Percentiles rank a stretch among this genome's conserved stretches.
Evolutionary conservation across 2,888 invertebrate genomes (phyloP).

Genomic region (Trimorus sp.): DNA sequence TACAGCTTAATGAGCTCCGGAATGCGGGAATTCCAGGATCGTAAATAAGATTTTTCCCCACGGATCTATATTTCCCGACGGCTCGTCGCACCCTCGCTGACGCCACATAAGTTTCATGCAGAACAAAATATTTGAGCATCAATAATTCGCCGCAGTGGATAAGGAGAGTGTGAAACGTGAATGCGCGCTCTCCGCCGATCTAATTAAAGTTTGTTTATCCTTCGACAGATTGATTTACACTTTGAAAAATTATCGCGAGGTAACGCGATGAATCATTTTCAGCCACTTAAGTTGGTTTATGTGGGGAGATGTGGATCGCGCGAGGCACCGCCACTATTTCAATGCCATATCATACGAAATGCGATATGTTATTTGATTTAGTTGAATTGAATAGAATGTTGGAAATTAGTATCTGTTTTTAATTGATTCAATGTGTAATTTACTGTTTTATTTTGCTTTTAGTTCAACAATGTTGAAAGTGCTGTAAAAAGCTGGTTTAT

Average conservation of each 20-base stretch:
- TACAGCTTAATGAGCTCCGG: conserved; percentile 49
- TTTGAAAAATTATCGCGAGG: conserved; percentile 6
- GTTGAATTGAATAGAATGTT: too few species aligned
- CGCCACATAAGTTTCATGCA: conserved; percentile 54
- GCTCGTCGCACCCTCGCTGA: conserved; percentile 55
- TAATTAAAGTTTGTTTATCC: conserved; percentile 56
- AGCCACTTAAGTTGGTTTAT: background rate
- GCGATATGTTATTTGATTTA: too few species aligned
- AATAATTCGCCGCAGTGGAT: conserved; percentile 37
- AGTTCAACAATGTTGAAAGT: too few species aligned
- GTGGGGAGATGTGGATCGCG: background rate
- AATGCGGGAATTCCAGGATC: conserved; percentile 26
- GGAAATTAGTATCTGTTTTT: too few species aligned
- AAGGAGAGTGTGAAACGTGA: conserved; percentile 35
- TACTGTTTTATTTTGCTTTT: too few species aligned
- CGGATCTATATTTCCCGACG: conserved; percentile 59
- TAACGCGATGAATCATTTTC: conserved; percentile 30
- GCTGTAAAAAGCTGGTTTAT: too few species aligned
- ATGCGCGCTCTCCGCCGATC: conserved; percentile 47
- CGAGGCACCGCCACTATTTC: background rate
- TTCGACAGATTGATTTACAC: conserved; percentile 45
- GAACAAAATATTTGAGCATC: conserved; percentile 59
- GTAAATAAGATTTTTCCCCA: conserved; percentile 58
- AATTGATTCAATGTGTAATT: too few species aligned
- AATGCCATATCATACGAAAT: background rate